phyloP scores from a whole-genome alignment of 2,888 invertebrate genomes.

The Latrodectus elegans region DNA sequence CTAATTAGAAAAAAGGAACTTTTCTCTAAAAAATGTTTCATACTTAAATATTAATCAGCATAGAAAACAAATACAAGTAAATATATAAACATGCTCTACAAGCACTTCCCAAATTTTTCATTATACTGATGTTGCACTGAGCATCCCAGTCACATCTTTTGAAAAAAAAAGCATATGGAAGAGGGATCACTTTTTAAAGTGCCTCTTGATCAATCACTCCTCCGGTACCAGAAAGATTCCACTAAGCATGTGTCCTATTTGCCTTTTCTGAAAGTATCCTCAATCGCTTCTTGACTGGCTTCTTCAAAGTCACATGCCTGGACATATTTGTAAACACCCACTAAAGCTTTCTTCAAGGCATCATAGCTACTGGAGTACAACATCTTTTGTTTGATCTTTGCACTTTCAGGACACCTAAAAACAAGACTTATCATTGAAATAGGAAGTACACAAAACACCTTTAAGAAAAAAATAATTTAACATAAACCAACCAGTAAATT shows the following conservation, averaged over 20 bases:
- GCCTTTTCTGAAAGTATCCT: conserved; percentile 71
- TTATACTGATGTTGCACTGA: conserved; percentile 67
- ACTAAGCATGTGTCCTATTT: conserved; percentile 55
- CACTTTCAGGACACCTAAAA: conserved; percentile 91
- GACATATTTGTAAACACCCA: conserved; percentile 97
- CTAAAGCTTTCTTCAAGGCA: conserved; percentile 96
- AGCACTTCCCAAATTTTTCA: conserved; percentile 64
- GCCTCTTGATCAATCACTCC: conserved; percentile 48
- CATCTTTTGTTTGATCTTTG: conserved; percentile 90
- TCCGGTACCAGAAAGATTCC: conserved; percentile 55
- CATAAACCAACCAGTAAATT: too few species aligned
- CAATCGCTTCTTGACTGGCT: conserved; percentile 72
- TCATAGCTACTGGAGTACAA: conserved; percentile 95
- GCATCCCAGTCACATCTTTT: conserved; percentile 68
- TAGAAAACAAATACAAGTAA: conserved; percentile 67
- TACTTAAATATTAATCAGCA: conserved; percentile 67
- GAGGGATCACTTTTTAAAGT: conserved; percentile 66
- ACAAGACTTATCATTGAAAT: background rate
- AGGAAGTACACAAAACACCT: too few species aligned
- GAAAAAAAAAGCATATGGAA: conserved; percentile 59
- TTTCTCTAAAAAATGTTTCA: conserved; percentile 68
- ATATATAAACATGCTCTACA: conserved; percentile 68
- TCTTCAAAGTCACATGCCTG: conserved; percentile 78
- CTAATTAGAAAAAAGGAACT: conserved; percentile 62
- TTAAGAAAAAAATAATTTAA: too few species aligned